Evolutionary conservation across 2,888 invertebrate genomes (phyloP), one percentile per base, ranked within the genome.

Genomic region (Eilema caniola): DNA sequence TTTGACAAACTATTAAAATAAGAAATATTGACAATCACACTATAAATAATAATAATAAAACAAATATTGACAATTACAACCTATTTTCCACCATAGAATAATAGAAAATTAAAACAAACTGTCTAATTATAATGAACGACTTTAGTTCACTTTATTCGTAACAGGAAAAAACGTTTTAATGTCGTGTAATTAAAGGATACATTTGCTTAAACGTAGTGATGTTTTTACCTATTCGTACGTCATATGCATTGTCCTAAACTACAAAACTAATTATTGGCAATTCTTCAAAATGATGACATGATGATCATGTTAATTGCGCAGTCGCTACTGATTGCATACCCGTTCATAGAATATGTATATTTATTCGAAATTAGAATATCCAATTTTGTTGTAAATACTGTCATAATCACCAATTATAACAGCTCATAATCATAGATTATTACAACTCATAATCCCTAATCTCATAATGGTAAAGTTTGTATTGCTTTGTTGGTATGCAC

Each of bases 211-310:
- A 71, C 41, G n/a, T 69, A 63, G 62, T 57, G 60, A 25, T 67
- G 41, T 37, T 69, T 67, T 72, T 65, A 76, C 71, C 28, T 61
- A 62, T 63, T 12, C 7, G 47, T 33, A 66, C 76, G 81, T 81
- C 83, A 83, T 62, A 33, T 33, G 63, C 74, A 73, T 73, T 81
- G 79, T 83, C 23, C 16, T 69, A 64, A 25, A 66, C 24, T 37
- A 74, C 66, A 67, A 70, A 67, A 73, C 41, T 75, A 71, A 81
- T 73, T 74, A 75, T 73, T 25, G 65, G 20, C 20, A 28, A 72
- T 80, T 82, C 67, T 66, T 73, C 47, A 66, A 61, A 74, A 72
- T 68, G 56, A 47, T 61, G 62, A 64, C 62, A 67, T 62, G 65
- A 71, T 66, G 47, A 63, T 70, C 62, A 69, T 75, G 59, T 33